Evolutionary conservation across 2,113 vertebrate species (phyloP).

Genomic region (Cricetomys ansorgei): DNA sequence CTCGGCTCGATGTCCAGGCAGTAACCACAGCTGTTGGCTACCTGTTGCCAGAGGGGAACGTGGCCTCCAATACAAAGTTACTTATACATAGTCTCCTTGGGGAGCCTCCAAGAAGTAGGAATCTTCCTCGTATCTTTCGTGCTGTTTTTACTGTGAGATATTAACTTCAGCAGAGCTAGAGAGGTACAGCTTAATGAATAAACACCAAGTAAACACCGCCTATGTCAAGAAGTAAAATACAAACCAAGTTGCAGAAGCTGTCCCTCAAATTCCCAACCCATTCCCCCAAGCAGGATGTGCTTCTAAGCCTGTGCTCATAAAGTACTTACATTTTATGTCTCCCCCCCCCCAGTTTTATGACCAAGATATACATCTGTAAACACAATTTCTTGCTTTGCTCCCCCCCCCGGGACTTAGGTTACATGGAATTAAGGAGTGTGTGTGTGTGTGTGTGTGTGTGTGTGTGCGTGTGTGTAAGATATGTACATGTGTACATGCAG

Average conservation of each 20-base stretch:
- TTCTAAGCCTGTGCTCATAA: not conserved
- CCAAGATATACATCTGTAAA: too few relatives aligned
- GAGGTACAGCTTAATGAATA: not conserved
- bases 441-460: not conserved
- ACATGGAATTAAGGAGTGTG: accelerated
- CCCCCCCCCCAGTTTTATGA: not conserved
- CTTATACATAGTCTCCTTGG: accelerated
- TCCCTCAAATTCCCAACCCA: accelerated
- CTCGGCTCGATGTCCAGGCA: not conserved
- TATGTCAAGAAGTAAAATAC: not conserved
- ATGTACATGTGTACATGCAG: not conserved
- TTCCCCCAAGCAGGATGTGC: not conserved
- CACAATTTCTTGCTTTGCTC: not conserved
- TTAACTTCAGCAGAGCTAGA: not conserved
- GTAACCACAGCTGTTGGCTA: not conserved
- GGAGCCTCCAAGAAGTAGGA: not conserved
- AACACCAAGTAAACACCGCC: not conserved
- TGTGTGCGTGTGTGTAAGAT: too few relatives aligned
- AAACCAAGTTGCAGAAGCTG: accelerated
- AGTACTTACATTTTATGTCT: not conserved
- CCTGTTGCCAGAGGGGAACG: accelerated
- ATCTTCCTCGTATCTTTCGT: not conserved
- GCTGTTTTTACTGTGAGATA: not conserved
- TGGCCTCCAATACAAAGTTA: not conserved
- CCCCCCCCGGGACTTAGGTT: not conserved